Percentiles rank a stretch among this genome's conserved stretches.
These are phyloP conservation scores for Trisateles emortualis DNA, from an alignment of 2,888 invertebrate species.

Conservation along the genomic window DNA sequence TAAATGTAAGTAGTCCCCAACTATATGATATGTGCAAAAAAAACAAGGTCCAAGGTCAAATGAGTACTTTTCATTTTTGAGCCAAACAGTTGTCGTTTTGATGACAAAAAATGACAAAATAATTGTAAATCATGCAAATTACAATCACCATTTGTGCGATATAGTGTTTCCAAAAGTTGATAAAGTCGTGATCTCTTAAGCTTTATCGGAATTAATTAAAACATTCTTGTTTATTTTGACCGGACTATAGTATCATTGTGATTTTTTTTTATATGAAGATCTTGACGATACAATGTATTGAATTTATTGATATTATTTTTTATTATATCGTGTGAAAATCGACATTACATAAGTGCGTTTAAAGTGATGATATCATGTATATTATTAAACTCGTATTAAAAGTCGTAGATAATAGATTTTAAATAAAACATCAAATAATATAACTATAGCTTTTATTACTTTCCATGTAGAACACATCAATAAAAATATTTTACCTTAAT, in stretches of 20 bases:
- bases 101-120: too few species aligned
- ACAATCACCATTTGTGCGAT: too few species aligned
- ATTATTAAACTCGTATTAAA: constrained; percentile 34
- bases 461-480: constrained; percentile 19
- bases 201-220: too few species aligned
- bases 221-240: too few species aligned
- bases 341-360: constrained; percentile 42
- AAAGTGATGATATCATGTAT: constrained; percentile 45
- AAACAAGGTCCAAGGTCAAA: too few species aligned
- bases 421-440: constrained; percentile 28
- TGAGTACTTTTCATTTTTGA: too few species aligned
- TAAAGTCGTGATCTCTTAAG: too few species aligned
- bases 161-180: too few species aligned
- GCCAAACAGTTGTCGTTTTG: too few species aligned
- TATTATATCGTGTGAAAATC: constrained; percentile 25
- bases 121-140: too few species aligned
- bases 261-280: constrained; percentile 26
- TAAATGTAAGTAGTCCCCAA: too few species aligned
- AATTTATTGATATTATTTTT: constrained; percentile 26
- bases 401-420: constrained; percentile 34
- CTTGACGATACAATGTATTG: constrained; percentile 12
- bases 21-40: too few species aligned
- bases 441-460: constrained; percentile 21
- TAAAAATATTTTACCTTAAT: constrained; percentile 32
- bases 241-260: constrained; percentile 21